Base-by-base conservation (phyloP, 1,140 invertebrate genomes). In the Bemisia tabaci region DNA sequence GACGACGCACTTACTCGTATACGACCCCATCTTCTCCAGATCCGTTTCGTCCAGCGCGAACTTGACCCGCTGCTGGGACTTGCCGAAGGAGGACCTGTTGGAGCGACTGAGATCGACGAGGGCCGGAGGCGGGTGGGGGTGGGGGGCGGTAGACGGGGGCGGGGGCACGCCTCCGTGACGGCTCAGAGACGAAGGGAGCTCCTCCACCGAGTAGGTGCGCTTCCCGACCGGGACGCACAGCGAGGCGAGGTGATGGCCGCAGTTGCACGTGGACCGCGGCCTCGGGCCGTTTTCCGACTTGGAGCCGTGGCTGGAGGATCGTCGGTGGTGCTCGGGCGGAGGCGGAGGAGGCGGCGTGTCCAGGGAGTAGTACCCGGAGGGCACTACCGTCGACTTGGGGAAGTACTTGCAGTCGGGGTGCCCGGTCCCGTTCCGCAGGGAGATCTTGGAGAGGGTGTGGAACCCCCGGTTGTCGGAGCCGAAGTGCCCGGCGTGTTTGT, bases 261-360 rank as follows among this genome's bases (percentile, higher is more conserved):
- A 73, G 64, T 70, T 72, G 63, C 72, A 73, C 12, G 71, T 70
- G 12, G 71, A 72, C 33, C 68, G 69, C 2, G 70, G 69, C 25
- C 71, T 48, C 23, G 71, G 70, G 25, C 69, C 68, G 59, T 68
- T 65, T 1, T 69, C 67, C 21, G 68, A 60, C 59, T 69, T 48
- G 60, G 26, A 65, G 1, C 64, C 60, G 70, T 68, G 72, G 66
- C 65, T 73, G 66, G 61, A 59, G 26, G 63, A 65, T 24, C 61
- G 59, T n/a, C 25, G 62, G 60, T 75, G 75, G 68, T 72, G 62
- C 25, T 59, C 59, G 62, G 24, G 62, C 69, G 22, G 59, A 22
- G 48, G 22, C 22, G 72, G 71, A 71, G 75, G 76, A 74, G 75
- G 74, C 74, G 76, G 72, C 71, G 59, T 27, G 12, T 26, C 59